Conservation (phyloP, 2,797 vertebrate genomes). For the Spinus pinus region DNA sequence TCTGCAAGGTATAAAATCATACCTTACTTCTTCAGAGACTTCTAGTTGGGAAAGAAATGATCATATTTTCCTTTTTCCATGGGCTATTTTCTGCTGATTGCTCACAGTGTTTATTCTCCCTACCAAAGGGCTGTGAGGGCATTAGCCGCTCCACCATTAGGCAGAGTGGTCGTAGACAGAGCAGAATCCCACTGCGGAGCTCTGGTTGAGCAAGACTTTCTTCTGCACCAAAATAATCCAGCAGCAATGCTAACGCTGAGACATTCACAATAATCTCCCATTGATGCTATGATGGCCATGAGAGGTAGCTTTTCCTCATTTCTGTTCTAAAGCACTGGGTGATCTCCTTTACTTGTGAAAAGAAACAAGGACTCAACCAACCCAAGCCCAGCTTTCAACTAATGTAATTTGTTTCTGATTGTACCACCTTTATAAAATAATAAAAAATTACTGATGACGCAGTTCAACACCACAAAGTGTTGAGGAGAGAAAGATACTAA, state of each 20-base stretch:
- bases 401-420: background rate
- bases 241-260: background rate
- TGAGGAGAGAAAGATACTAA: background rate
- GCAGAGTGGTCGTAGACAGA: background rate
- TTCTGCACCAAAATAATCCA: background rate
- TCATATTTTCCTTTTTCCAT: background rate
- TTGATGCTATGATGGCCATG: background rate
- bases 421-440: background rate
- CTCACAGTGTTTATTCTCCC: background rate
- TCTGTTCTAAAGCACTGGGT: background rate
- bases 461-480: background rate
- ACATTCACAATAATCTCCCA: background rate
- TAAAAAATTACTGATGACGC: background rate
- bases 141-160: background rate
- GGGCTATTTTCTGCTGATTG: background rate
- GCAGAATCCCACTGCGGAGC: background rate
- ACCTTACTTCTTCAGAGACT: background rate
- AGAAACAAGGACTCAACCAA: background rate
- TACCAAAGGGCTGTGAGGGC: background rate
- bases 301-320: background rate
- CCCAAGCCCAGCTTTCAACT: background rate
- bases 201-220: background rate
- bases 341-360: constrained; percentile 9
- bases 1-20: background rate
- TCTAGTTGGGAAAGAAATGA: background rate